These are phyloP conservation scores for Ancistrus triradiatus DNA, from an alignment of 2,113 vertebrate species.

Conservation along the genomic window DNA sequence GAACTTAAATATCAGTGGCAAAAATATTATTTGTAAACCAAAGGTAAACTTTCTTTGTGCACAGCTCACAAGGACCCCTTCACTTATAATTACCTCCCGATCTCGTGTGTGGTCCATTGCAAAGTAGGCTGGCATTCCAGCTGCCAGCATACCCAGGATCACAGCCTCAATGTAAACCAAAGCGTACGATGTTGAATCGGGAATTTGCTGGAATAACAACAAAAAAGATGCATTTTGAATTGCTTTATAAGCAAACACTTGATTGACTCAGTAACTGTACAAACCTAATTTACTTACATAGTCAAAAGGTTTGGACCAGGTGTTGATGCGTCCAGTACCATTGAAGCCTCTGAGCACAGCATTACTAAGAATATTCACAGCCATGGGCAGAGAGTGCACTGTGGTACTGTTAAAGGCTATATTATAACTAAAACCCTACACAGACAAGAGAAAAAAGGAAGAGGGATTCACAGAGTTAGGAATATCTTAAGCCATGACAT, in stretches of 20 bases:
- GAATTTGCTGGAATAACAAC: constrained; percentile 60
- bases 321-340: constrained; percentile 76
- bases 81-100: constrained; percentile 74
- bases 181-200: constrained; percentile 60
- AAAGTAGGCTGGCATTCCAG: constrained; percentile 90
- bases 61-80: neutral
- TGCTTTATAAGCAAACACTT: neutral
- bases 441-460: neutral
- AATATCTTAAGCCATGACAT: neutral
- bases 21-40: too few relatives aligned
- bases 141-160: constrained; percentile 85
- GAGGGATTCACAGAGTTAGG: neutral
- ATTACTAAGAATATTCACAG: constrained; percentile 89
- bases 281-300: constrained; percentile 59
- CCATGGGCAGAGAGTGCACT: constrained; percentile 87
- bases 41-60: too few relatives aligned
- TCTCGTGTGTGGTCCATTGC: constrained; percentile 95
- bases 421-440: constrained; percentile 76
- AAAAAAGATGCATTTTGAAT: neutral
- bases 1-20: too few relatives aligned
- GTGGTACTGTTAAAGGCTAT: constrained; percentile 87
- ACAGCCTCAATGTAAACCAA: constrained; percentile 77
- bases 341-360: constrained; percentile 78
- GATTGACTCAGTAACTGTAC: neutral
- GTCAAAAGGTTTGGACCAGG: constrained; percentile 90